phyloP scores from a whole-genome alignment of 2,888 invertebrate genomes.

The Phasia obesa region DNA sequence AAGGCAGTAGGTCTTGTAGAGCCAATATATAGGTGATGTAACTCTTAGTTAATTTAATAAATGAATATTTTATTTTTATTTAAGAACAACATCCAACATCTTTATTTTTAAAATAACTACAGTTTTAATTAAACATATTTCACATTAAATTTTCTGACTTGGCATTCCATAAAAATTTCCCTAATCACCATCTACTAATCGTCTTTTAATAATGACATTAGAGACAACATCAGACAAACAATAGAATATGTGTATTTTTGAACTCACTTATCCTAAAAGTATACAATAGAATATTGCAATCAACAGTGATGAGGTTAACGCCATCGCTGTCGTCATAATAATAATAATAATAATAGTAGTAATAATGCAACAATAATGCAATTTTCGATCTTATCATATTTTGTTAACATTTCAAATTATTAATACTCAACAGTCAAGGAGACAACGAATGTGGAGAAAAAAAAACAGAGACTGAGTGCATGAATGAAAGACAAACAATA shows the following conservation, averaged over 20 bases:
- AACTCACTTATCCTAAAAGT: constrained; percentile 43
- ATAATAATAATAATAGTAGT: constrained; percentile 29
- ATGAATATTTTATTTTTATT: too few species aligned
- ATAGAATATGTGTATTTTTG: constrained; percentile 20
- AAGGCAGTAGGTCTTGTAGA: too few species aligned
- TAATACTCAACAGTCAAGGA: neutral
- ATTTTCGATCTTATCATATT: constrained; percentile 66
- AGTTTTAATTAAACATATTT: neutral
- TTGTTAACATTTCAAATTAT: constrained; percentile 56
- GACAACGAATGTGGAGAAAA: too few species aligned
- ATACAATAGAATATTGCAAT: constrained; percentile 53
- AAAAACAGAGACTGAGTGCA: neutral
- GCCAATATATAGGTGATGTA: too few species aligned
- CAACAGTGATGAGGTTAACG: constrained; percentile 31
- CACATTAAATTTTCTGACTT: too few species aligned
- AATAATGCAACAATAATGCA: constrained; percentile 68
- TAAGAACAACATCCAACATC: neutral
- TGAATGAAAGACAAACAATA: constrained; percentile 52
- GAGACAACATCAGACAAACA: constrained; percentile 17
- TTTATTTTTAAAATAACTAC: neutral
- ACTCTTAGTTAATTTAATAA: too few species aligned
- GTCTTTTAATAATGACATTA: constrained; percentile 48
- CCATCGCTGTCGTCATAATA: constrained; percentile 17
- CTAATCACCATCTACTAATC: constrained; percentile 11
- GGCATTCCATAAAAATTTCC: neutral